Conservation (phyloP, 2,888 invertebrate species). For the Tortrix viridana region DNA sequence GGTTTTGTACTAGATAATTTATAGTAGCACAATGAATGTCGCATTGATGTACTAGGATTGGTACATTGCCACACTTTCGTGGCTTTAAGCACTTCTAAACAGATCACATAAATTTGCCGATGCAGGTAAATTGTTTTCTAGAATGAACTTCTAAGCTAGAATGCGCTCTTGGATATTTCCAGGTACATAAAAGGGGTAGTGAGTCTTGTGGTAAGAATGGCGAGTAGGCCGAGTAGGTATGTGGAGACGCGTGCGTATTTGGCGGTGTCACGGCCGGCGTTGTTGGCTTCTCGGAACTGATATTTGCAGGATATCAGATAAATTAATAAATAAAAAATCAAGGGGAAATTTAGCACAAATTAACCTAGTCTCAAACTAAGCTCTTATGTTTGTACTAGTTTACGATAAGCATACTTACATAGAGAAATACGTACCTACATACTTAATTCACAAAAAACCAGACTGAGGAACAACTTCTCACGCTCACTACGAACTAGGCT, state of each 20-base stretch:
- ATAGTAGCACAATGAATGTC: no score
- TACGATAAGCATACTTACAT: no score
- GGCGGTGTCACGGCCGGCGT: background rate
- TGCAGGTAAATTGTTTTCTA: background rate
- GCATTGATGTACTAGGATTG: background rate
- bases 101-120: background rate
- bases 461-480: no score
- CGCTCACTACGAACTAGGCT: no score
- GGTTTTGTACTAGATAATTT: background rate
- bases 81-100: no score
- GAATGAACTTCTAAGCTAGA: background rate
- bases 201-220: slow-evolving; percentile 4
- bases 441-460: no score
- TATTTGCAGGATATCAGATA: background rate
- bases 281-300: slow-evolving; percentile 5
- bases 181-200: slow-evolving; percentile 20
- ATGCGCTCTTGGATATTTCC: slow-evolving; percentile 12
- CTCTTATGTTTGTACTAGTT: no score
- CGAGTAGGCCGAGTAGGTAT: background rate
- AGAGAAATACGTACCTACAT: no score
- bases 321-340: no score
- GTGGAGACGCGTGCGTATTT: background rate
- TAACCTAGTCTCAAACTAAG: no score
- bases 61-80: background rate
- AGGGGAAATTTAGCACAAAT: no score